A percentile compares a stretch with the other conserved stretches of the same genome.
phyloP scores from a whole-genome alignment of 2,797 vertebrate species.

The Pitangus sulphuratus region DNA sequence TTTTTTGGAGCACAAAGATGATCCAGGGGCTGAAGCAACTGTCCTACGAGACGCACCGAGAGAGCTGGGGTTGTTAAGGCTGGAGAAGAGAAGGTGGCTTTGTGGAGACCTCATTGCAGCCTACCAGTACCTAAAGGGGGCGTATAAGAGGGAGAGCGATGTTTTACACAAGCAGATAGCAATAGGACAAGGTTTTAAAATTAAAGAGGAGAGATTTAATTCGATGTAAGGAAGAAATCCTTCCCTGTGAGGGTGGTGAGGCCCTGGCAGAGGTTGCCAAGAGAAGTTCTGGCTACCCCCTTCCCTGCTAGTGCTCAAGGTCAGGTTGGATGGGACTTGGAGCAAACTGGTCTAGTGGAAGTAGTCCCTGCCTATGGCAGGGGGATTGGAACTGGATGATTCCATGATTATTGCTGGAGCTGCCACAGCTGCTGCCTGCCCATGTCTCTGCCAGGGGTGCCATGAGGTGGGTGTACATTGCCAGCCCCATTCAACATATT shows the following conservation, averaged over 20 bases:
- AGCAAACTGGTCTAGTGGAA: background rate
- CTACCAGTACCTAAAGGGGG: background rate
- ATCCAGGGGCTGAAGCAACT: background rate
- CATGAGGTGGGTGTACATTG: accelerated
- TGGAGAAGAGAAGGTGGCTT: background rate
- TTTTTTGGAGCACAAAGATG: background rate
- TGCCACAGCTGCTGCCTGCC: background rate
- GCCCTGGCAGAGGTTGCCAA: background rate
- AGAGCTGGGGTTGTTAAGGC: background rate
- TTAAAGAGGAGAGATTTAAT: background rate
- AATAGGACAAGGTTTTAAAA: background rate
- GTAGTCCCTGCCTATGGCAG: background rate
- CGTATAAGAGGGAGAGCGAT: accelerated
- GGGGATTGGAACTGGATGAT: accelerated
- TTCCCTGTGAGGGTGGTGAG: background rate
- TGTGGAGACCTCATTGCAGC: accelerated
- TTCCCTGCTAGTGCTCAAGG: background rate
- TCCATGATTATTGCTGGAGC: background rate
- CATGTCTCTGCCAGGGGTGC: background rate
- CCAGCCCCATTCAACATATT: background rate
- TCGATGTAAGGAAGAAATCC: background rate
- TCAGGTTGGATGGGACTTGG: background rate
- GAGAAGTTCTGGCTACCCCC: background rate
- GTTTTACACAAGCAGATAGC: background rate
- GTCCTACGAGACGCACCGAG: background rate